phyloP scores from a whole-genome alignment of 2,888 invertebrate species.

The Selenia dentaria region DNA sequence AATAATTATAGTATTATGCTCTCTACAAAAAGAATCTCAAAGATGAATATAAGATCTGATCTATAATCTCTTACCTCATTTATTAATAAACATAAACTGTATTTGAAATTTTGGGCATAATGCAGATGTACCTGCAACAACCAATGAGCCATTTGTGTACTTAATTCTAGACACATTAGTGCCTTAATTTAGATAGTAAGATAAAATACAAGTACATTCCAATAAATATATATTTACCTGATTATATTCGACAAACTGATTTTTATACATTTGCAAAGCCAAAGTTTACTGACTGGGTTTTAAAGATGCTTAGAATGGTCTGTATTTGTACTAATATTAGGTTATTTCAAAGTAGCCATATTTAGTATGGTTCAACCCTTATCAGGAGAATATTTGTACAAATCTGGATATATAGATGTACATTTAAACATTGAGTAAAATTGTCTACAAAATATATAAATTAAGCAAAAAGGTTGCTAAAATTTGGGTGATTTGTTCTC shows the following conservation, averaged over 20 bases:
- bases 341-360: too few species aligned
- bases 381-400: too few species aligned
- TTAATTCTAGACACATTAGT: conserved; percentile 47
- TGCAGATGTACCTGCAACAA: conserved; percentile 66
- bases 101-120: conserved; percentile 1
- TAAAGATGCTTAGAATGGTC: not conserved
- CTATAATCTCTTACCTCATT: not conserved
- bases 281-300: not conserved
- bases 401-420: too few species aligned
- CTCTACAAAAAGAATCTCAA: not conserved
- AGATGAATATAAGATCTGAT: not conserved
- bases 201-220: conserved; percentile 52
- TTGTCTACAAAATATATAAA: too few species aligned
- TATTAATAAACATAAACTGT: not conserved
- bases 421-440: too few species aligned
- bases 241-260: conserved; percentile 22
- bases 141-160: conserved; percentile 68
- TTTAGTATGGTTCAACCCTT: too few species aligned
- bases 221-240: too few species aligned
- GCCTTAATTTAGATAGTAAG: conserved; percentile 55
- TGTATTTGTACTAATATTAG: too few species aligned
- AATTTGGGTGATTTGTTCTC: too few species aligned
- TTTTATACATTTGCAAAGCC: not conserved
- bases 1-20: too few species aligned
- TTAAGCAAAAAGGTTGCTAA: too few species aligned